Evolutionary conservation across 1,140 invertebrate species (phyloP), one percentile per base, ranked within the genome.

Genomic region (Chlorops oryzae): DNA sequence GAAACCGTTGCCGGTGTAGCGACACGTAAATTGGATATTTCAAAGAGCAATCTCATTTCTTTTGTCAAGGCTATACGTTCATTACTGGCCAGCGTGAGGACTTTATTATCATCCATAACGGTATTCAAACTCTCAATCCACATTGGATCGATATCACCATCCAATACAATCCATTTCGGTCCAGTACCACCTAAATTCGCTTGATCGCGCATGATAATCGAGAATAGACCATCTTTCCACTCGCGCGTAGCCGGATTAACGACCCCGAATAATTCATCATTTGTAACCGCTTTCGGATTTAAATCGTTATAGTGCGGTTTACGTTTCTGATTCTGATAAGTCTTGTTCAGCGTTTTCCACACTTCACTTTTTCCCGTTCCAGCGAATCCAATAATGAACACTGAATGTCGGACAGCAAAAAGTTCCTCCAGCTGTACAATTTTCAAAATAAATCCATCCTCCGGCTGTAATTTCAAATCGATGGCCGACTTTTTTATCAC

Each of bases 81-180:
- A 64, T 95, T 95, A 72, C 89, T 92, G 2, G 91, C 92, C 56
- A 96, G 72, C 0, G 92, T 96, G 49, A 96, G 72, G 5, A 94
- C 84, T 72, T 89, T 88, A 62, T 89, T 88, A 59, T 89, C 87
- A 65, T 89, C 87, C 87, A 89, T 88, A 2, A 89, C 76, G 5
- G 86, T 88, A 61, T 96, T 96, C 0, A 95, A 77, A 4, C 88
- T 92, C 75, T 95, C 91, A 61, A 95, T 95, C 92, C 91, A 95
- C 90, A 94, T 94, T 1, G 92, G 92, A 80, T 96, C 92, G 64
- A 96, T 94, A 65, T 96, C 92, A 40, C 93, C 92, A 72, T 97
- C 94, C 23, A 96, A 78, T 4, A 97, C 85, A 59, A 97, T 92
- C 94, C 94, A 97, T 71, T 94, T 94, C 0, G 91, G 89, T 10